Conservation (phyloP, 2,113 vertebrate genomes). For the Nothobranchius furzeri region DNA sequence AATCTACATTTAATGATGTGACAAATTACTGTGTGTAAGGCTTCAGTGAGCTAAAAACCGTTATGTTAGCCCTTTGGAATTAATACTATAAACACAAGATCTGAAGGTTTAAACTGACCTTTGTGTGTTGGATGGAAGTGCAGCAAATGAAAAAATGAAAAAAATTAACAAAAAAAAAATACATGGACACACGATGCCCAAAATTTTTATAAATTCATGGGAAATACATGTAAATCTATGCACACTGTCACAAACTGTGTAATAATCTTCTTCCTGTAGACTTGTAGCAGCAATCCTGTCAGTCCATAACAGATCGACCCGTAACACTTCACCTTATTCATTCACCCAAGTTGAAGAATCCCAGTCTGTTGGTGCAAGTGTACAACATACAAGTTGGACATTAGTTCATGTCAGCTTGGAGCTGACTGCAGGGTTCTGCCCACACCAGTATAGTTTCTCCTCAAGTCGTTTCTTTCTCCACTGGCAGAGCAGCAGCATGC, state of each 20-base stretch:
- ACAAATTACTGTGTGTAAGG: conserved; percentile 45
- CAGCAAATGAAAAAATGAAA: neutral
- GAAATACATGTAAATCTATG: conserved; percentile 20
- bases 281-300: conserved; percentile 16
- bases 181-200: no score
- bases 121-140: conserved; percentile 1
- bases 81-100: conserved; percentile 41
- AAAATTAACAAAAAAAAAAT: neutral
- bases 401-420: conserved; percentile 66
- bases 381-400: conserved; percentile 22
- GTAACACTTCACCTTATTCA: conserved; percentile 14
- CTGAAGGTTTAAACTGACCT: conserved; percentile 4
- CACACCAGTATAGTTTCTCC: conserved; percentile 91
- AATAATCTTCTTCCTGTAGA: conserved; percentile 10
- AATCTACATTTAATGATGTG: conserved; percentile 6
- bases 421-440: conserved; percentile 80
- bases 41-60: conserved; percentile 48
- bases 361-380: conserved; percentile 13
- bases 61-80: conserved; percentile 61
- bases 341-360: conserved; percentile 31
- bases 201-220: neutral
- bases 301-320: conserved; percentile 36
- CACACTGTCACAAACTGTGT: conserved; percentile 26
- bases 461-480: conserved; percentile 90
- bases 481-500: conserved; percentile 92